Conservation (phyloP, 2,797 vertebrate species). For the Hirundo rustica region DNA sequence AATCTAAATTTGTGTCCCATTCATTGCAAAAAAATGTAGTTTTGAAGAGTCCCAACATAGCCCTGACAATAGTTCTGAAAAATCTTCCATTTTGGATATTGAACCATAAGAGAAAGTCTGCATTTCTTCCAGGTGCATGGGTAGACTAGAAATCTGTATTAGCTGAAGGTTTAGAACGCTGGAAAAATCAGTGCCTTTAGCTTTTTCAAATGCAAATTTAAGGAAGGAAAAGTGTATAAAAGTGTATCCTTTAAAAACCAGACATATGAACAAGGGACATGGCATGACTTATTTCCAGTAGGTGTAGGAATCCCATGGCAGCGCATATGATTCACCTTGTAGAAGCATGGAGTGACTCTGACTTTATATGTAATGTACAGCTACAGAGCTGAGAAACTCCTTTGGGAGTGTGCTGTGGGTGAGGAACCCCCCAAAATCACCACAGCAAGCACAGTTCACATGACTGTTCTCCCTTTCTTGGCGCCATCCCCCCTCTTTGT, state of each 20-base stretch:
- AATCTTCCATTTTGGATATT: not conserved
- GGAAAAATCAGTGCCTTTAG: not conserved
- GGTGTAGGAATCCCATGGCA: not conserved
- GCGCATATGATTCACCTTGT: not conserved
- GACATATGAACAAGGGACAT: not conserved
- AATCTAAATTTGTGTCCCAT: not conserved
- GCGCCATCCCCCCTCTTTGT: not conserved
- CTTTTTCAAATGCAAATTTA: not conserved
- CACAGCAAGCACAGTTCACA: not conserved
- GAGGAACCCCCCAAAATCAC: not conserved
- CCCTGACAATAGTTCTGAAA: not conserved
- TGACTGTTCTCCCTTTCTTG: not conserved
- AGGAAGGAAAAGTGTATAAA: not conserved
- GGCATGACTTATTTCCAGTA: too few relatives aligned
- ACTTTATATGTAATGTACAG: rapidly evolving
- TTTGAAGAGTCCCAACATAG: not conserved
- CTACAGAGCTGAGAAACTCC: not conserved
- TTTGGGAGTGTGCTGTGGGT: rapidly evolving
- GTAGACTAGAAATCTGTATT: not conserved
- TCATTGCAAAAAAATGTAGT: not conserved
- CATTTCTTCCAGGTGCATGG: not conserved
- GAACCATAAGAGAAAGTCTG: not conserved
- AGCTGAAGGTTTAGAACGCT: not conserved
- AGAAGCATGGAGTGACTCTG: not conserved
- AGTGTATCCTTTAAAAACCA: not conserved